Conservation (phyloP, 2,797 vertebrate species). For the Paedocypris micromegethes region DNA sequence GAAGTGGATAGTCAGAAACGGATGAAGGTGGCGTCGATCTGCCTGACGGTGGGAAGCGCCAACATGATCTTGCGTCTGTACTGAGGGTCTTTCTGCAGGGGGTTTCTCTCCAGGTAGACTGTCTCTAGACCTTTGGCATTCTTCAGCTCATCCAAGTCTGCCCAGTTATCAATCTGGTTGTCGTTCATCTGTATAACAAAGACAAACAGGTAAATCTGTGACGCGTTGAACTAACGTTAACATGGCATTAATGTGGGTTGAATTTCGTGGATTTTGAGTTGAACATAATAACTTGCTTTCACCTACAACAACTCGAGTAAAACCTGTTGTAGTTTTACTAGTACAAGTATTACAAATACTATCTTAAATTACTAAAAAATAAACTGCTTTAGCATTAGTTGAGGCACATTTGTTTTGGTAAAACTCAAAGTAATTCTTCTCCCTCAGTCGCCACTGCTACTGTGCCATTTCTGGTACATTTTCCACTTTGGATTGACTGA, state of each 20-base stretch:
- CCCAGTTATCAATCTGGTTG: constrained; percentile 95
- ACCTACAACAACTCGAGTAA: too few relatives aligned
- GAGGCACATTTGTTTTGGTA: too few relatives aligned
- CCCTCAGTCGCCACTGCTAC: too few relatives aligned
- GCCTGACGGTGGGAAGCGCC: constrained; percentile 87
- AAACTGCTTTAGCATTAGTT: too few relatives aligned
- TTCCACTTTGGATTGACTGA: too few relatives aligned
- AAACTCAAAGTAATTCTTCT: too few relatives aligned
- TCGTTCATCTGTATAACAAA: constrained; percentile 85
- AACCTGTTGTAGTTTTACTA: too few relatives aligned
- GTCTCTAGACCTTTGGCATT: constrained; percentile 88
- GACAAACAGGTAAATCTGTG: neutral
- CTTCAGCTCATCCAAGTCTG: constrained; percentile 92
- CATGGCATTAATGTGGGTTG: too few relatives aligned
- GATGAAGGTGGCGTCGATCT: constrained; percentile 96
- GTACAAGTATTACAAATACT: neutral
- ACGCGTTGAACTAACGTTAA: too few relatives aligned
- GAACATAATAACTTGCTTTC: too few relatives aligned
- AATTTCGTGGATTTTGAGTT: too few relatives aligned
- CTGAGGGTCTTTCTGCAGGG: constrained; percentile 94
- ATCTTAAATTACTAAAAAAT: neutral
- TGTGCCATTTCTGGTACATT: too few relatives aligned
- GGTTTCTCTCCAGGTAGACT: constrained; percentile 93
- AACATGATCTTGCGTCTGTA: constrained; percentile 97
- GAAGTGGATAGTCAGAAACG: constrained; percentile 77